Evolutionary conservation across 2,888 invertebrate genomes (phyloP).

Genomic region (Epinotia nisella): DNA sequence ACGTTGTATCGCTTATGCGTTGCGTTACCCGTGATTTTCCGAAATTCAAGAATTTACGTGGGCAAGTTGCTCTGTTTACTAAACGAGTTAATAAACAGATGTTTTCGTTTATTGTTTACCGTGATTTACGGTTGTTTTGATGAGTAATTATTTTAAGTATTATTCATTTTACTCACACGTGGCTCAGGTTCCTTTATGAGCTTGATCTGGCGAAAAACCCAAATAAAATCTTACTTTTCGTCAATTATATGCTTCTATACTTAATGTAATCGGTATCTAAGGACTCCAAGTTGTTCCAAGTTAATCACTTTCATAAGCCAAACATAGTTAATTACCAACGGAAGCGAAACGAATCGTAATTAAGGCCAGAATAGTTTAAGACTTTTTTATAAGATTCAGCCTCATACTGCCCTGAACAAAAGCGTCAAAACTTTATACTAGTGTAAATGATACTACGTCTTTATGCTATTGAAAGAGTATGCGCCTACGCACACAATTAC

Average conservation of each 20-base stretch:
- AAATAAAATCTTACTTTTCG: too few species aligned
- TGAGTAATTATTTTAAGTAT: neutral
- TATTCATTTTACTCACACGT: too few species aligned
- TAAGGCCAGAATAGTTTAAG: neutral
- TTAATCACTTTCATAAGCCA: neutral
- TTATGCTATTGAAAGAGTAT: neutral
- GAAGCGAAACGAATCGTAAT: constrained; percentile 14
- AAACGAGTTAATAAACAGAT: constrained; percentile 24
- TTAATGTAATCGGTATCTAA: too few species aligned
- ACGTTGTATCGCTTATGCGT: constrained; percentile 35
- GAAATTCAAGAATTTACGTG: constrained; percentile 37
- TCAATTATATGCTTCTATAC: too few species aligned
- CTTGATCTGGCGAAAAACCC: too few species aligned
- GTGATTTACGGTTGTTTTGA: constrained; percentile 15
- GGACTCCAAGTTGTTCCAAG: too few species aligned
- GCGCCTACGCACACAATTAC: constrained; percentile 18
- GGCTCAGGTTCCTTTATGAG: too few species aligned
- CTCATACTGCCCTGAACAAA: neutral
- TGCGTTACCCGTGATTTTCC: constrained; percentile 38
- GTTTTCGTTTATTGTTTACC: constrained; percentile 32
- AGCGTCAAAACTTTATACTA: neutral
- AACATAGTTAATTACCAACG: constrained; percentile 6
- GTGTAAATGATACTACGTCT: neutral
- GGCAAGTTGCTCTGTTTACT: constrained; percentile 20
- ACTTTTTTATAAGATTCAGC: too few species aligned